These are phyloP conservation scores for Nerophis lumbriciformis DNA, from an alignment of 2,113 vertebrate genomes.

Conservation along the genomic window DNA sequence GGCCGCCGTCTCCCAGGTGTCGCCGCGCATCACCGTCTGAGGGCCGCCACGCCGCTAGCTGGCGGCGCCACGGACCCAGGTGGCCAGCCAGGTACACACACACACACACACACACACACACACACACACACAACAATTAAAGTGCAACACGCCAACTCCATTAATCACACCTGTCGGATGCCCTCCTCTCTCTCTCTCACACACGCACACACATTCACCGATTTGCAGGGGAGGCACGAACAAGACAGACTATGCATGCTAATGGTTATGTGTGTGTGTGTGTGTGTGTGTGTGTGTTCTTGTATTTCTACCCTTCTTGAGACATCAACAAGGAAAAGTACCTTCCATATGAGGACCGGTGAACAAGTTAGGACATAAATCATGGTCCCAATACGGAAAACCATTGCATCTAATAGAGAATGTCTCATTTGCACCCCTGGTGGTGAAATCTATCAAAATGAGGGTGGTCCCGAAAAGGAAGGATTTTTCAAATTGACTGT, in stretches of 20 bases:
- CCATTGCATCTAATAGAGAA: no score
- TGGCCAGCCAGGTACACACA: slow-evolving; percentile 39
- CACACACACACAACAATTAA: slow-evolving; percentile 14
- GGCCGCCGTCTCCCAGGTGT: neutral
- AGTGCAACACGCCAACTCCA: slow-evolving; percentile 11
- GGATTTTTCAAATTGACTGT: no score
- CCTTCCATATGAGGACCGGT: no score
- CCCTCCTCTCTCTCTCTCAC: slow-evolving; percentile 1
- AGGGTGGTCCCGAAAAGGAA: no score
- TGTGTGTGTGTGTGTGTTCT: slow-evolving; percentile 10
- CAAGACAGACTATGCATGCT: neutral
- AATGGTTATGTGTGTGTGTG: slow-evolving; percentile 14
- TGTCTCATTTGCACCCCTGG: no score
- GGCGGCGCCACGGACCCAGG: slow-evolving; percentile 47
- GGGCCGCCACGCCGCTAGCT: slow-evolving; percentile 47
- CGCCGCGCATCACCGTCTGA: slow-evolving; percentile 41
- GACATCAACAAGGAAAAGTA: no score
- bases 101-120: slow-evolving; percentile 21
- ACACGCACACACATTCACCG: neutral
- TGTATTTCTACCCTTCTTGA: no score
- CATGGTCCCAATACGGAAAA: no score
- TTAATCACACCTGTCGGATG: slow-evolving; percentile 50
- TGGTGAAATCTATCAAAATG: no score
- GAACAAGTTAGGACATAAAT: no score
- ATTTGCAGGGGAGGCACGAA: slow-evolving; percentile 21